A percentile compares a stretch with the other conserved stretches of the same genome.
Evolutionary conservation across 2,113 vertebrate species (phyloP).

Genomic region (Pangasianodon gigas): DNA sequence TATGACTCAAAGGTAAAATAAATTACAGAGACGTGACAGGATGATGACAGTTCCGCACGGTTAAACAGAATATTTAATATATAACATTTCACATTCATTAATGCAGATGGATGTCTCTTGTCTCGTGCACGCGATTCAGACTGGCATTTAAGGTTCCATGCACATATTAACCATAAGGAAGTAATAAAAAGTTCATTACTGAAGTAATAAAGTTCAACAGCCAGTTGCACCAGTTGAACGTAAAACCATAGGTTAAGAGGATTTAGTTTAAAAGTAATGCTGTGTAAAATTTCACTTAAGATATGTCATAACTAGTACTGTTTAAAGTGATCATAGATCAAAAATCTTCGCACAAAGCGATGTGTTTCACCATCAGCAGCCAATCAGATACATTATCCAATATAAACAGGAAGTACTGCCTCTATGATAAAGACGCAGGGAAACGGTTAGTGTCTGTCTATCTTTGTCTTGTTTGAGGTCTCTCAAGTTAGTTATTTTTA

Average conservation of each 20-base stretch:
- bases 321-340: too few relatives aligned
- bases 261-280: not conserved
- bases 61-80: slow-evolving; percentile 17
- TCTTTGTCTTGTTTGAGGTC: too few relatives aligned
- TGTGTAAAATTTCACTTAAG: not conserved
- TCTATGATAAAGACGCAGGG: too few relatives aligned
- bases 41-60: slow-evolving; percentile 1
- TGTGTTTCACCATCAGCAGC: too few relatives aligned
- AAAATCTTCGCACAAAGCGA: not conserved
- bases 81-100: slow-evolving; percentile 4
- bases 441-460: too few relatives aligned
- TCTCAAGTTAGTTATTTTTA: too few relatives aligned
- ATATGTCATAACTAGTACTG: not conserved
- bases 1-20: not conserved
- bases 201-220: slow-evolving; percentile 5
- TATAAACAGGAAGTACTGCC: too few relatives aligned
- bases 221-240: not conserved
- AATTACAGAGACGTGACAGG: not conserved
- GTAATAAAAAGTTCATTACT: slow-evolving; percentile 17
- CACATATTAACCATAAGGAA: slow-evolving; percentile 4
- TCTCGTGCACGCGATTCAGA: not conserved
- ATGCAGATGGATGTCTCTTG: slow-evolving; percentile 12
- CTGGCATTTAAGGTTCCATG: slow-evolving; percentile 33
- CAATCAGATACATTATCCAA: too few relatives aligned
- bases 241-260: not conserved